Evolutionary conservation across 2,797 vertebrate species (phyloP), one percentile per base, ranked within the genome.

Genomic region (Anguilla megastoma): DNA sequence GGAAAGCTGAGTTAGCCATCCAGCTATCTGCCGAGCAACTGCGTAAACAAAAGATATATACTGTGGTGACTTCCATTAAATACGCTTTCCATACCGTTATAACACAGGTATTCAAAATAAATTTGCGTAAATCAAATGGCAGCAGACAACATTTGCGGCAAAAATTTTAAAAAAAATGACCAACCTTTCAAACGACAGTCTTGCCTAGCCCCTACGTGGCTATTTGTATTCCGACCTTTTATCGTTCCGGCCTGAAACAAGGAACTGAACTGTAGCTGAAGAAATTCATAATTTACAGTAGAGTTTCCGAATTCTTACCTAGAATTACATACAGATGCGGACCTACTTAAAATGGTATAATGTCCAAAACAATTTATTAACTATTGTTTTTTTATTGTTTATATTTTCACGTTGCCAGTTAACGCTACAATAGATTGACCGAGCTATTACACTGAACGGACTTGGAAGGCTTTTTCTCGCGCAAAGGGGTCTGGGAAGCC

Each of bases 191-290:
- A 33, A 89, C 93, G 95, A 92, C 94, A 91, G 93, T 52, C 45
- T 93, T 91, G 94, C 80, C 89, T 87, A 45, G 74, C 36, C 74
- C 4, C 94, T 96, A 97, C 96, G 96, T 97, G 96, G 96, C 96
- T 96, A 93, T 95, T 95, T 94, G 87, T 92, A 88, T 92, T 95
- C 96, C 94, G 92, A 94, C 87, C 63, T 83, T 89, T 88, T 69
- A 56, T 14, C 7, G 48, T 89, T 95, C 95, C 96, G 96, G 86
- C 90, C 85, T 5, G 93, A 93, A 95, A 95, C 94, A 91, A 16
- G 56, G 71, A 87, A 79, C 69, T 56, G 2, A 36, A 85, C 74
- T 33, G 60, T 10, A 66, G 76, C 76, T 82, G 9, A 48, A 21
- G 8, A 21, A 9, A 82, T 50, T 48, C 8, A 33, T 45, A 79